Evolutionary conservation across 2,797 vertebrate species (phyloP), one percentile per base, ranked within the genome.

Genomic region (Propithecus perrieri): DNA sequence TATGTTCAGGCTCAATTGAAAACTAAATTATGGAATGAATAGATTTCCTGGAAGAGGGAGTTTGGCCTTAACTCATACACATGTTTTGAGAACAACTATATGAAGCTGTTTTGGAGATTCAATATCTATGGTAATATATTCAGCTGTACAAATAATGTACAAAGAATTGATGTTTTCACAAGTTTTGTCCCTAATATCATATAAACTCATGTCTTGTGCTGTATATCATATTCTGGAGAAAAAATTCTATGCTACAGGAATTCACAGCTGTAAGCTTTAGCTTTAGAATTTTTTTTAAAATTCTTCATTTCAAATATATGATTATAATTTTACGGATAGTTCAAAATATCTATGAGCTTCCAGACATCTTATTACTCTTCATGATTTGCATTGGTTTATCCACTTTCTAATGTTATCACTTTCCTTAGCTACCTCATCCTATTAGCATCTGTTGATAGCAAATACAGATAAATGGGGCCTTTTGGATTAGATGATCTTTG

Each of bases 1-100:
- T 97, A 98, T 98, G 94, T 98, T 98, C 98, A 97, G 97, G 98
- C 96, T 98, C 98, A 98, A 97, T 97, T 98, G 98, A 98, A 98
- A 98, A 98, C 97, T 97, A 98, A 98, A 98, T 98, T 98, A 98
- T 97, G 96, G 97, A 98, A 98, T 97, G 97, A 98, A 97, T 98
- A 98, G 96, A 98, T 98, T 98, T 98, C 97, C 96, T 98, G 89
- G 97, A 98, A 98, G 98, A 98, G 96, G 98, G 97, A 98, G 93
- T 93, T 98, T 98, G 97, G 95, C 97, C 98, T 98, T 98, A 98
- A 97, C 97, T 98, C 98, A 96, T 85, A 97, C 55, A 65, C 95
- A 33, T 13, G 30, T 97, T 98, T 98, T 91, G 92, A 98, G 97
- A 98, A 98, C 57, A 96, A 97, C 90, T 0, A 1, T 93, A 96